Conservation (phyloP, 2,888 invertebrate species). For the Boloria selene region DNA sequence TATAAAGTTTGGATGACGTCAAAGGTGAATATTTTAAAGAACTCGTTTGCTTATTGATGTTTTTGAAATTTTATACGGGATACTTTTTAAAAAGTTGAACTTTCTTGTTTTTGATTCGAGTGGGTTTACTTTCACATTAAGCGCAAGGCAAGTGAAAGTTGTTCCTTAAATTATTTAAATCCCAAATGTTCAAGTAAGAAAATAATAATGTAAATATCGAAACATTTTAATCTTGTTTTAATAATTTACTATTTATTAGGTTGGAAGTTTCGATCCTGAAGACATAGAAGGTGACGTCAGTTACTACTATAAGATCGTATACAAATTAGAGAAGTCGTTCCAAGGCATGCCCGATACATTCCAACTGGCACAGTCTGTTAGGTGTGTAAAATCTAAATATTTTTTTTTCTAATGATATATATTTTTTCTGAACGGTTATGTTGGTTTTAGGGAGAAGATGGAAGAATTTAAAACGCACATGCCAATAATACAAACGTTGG, state of each 20-base stretch:
- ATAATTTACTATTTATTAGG: constrained; percentile 58
- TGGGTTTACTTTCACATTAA: no score
- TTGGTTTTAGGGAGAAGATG: constrained; percentile 78
- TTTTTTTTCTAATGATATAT: neutral
- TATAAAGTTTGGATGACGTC: constrained; percentile 92
- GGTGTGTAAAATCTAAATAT: constrained; percentile 50
- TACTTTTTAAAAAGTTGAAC: no score
- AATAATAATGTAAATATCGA: neutral
- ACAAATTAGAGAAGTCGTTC: constrained; percentile 94
- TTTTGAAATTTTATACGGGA: no score
- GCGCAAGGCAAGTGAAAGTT: no score
- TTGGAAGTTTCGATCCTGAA: constrained; percentile 94
- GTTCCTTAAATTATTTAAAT: no score
- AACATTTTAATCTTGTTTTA: neutral
- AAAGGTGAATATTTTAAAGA: constrained; percentile 54
- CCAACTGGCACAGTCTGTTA: constrained; percentile 85
- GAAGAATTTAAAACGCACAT: constrained; percentile 94
- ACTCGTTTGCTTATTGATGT: neutral
- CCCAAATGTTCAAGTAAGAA: neutral
- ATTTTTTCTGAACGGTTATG: neutral
- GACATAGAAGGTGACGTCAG: constrained; percentile 91
- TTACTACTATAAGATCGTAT: constrained; percentile 87
- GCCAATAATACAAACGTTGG: constrained; percentile 95
- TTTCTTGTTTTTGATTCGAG: no score
- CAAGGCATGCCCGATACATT: constrained; percentile 88